Evolutionary conservation across 2,888 invertebrate species (phyloP), one percentile per base, ranked within the genome.

Genomic region (Synanthedon myopaeformis): DNA sequence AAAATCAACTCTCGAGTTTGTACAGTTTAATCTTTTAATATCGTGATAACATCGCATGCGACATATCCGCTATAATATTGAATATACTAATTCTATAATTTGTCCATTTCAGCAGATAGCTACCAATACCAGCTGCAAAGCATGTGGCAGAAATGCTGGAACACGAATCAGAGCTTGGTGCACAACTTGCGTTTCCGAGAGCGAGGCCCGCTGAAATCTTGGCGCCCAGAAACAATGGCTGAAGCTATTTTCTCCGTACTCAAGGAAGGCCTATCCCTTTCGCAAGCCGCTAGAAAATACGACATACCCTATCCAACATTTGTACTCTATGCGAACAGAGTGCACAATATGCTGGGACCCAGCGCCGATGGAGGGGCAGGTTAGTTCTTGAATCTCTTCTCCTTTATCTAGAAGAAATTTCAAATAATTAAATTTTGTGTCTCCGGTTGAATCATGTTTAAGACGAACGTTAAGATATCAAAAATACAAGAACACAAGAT

Each of bases 101-200:
- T 70, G 75, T 66, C 79, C 64, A 68, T 80, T 86, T 77, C 93
- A 93, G 91, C 93, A 92, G 96, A 96, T 90, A 96, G 95, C 90
- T 96, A 96, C 90, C 96, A 96, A 84, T 96, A 96, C 84, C 96
- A 96, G 83, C 89, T 96, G 78, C 96, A 96, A 83, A 95, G 95
- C 56, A 95, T 96, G 93, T 96, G 96, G 96, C 96, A 96, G 84
- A 96, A 96, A 81, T 96, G 96, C 82, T 96, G 96, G 96, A 96
- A 94, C 82, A 96, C 95, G 63, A 96, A 95, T 82, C 96, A 96
- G 82, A 94, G 94, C 70, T 89, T 96, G 70, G 95, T 96, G 64
- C 96, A 96, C 86, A 95, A 96, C 78, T 87, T 96, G 72, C 91
- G 96, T 66, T 96, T 96, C 89, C 92, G 96, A 51, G 96, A 96